Percentiles rank a stretch among this genome's conserved stretches.
These are phyloP conservation scores for Peromyscus eremicus DNA, from an alignment of 2,797 vertebrate genomes.

Conservation along the genomic window DNA sequence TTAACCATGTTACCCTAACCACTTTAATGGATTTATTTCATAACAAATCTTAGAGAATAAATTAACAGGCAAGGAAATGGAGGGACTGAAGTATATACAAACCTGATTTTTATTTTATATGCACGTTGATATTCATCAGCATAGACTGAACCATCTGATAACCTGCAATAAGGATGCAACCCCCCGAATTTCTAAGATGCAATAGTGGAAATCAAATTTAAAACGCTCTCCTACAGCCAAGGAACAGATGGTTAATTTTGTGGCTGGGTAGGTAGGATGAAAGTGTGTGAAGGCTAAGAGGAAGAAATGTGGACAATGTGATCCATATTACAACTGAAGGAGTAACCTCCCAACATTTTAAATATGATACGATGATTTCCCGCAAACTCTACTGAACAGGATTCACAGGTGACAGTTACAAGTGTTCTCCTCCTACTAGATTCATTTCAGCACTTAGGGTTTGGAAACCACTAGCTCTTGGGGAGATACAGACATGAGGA, in stretches of 20 bases:
- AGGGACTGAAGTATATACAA: background rate
- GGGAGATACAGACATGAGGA: constrained; percentile 55
- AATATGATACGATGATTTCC: constrained; percentile 35
- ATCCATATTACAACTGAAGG: background rate
- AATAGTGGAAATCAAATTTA: constrained; percentile 11
- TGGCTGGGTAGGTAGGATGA: background rate
- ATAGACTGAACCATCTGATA: background rate
- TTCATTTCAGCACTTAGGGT: constrained; percentile 41
- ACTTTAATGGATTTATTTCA: constrained; percentile 14
- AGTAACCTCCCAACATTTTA: constrained; percentile 6
- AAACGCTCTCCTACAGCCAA: constrained; percentile 33
- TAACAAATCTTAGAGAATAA: background rate
- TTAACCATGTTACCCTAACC: background rate
- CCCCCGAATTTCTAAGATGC: constrained; percentile 34
- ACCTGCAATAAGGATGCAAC: background rate
- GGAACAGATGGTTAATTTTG: background rate
- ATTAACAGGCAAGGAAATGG: constrained; percentile 1
- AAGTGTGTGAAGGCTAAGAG: background rate
- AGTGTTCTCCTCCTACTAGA: background rate
- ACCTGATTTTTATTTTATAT: constrained; percentile 19
- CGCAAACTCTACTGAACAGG: constrained; percentile 1
- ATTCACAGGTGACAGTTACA: constrained; percentile 5
- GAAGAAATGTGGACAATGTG: background rate
- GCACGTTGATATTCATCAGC: background rate
- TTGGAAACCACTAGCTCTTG: constrained; percentile 26